phyloP scores from a whole-genome alignment of 2,797 vertebrate species.

The Macropodus opercularis region DNA sequence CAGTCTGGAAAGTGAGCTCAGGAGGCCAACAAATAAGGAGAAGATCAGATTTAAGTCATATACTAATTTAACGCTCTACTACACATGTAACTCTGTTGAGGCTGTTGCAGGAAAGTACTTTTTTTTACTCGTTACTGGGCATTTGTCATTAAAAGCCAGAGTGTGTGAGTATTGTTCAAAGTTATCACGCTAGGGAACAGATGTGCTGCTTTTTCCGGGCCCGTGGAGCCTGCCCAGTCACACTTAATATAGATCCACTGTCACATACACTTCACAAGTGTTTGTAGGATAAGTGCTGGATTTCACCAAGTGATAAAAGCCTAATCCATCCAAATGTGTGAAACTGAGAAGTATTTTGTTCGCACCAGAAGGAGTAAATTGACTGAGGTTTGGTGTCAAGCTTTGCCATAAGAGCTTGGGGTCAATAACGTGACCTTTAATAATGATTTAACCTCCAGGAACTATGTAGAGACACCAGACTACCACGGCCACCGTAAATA shows the following conservation, averaged over 20 bases:
- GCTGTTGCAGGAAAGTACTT: constrained; percentile 18
- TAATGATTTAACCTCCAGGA: constrained; percentile 74
- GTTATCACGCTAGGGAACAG: constrained; percentile 71
- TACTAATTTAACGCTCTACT: constrained; percentile 37
- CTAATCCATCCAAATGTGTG: constrained; percentile 83
- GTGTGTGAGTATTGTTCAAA: constrained; percentile 66
- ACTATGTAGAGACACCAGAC: constrained; percentile 50
- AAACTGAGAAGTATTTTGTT: constrained; percentile 84
- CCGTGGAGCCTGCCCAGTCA: constrained; percentile 66
- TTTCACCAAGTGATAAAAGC: constrained; percentile 83
- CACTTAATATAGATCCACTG: constrained; percentile 79
- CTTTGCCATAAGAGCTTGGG: constrained; percentile 62
- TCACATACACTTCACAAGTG: constrained; percentile 77
- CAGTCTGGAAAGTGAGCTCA: constrained; percentile 43
- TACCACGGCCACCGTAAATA: background rate
- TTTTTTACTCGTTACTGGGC: constrained; percentile 19
- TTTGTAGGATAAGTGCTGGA: constrained; percentile 79
- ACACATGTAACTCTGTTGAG: constrained; percentile 21
- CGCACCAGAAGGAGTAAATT: constrained; percentile 81
- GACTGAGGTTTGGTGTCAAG: constrained; percentile 75
- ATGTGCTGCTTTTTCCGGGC: constrained; percentile 72
- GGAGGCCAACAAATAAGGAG: constrained; percentile 47
- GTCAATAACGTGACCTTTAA: constrained; percentile 69
- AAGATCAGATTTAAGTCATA: constrained; percentile 45
- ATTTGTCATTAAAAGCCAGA: constrained; percentile 54